Conservation (phyloP, 1,140 invertebrate species). For the Bombus pascuorum region DNA sequence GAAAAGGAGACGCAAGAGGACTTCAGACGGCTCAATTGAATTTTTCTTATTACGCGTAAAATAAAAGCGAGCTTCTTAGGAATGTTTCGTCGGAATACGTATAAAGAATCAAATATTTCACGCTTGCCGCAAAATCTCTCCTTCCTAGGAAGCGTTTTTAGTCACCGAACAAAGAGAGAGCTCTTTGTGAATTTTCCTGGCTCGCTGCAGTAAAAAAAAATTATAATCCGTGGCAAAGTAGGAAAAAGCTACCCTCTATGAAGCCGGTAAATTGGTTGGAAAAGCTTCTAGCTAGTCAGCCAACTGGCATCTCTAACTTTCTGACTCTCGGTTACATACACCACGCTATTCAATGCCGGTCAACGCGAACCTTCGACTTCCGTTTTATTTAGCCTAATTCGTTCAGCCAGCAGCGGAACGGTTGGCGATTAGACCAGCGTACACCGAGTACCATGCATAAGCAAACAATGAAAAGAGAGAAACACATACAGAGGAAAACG, state of each 20-base stretch:
- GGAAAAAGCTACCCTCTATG: neutral
- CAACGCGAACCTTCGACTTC: neutral
- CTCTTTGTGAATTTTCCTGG: neutral
- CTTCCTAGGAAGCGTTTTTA: neutral
- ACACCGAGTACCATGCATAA: neutral
- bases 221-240: constrained; percentile 22
- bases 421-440: neutral
- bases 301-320: neutral
- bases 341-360: neutral
- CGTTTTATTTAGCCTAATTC: neutral
- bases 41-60: too few species aligned
- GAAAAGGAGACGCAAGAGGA: too few species aligned
- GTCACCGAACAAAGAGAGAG: too few species aligned
- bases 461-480: neutral
- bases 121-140: neutral
- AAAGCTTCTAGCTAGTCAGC: neutral
- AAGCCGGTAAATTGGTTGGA: constrained; percentile 10
- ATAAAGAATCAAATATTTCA: neutral
- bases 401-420: neutral
- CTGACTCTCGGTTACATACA: neutral
- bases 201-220: neutral
- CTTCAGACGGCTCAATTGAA: too few species aligned
- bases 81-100: too few species aligned
- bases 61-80: too few species aligned
- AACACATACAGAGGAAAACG: neutral